Evolutionary conservation across 2,113 vertebrate genomes (phyloP).

Genomic region (Oceanites oceanicus): DNA sequence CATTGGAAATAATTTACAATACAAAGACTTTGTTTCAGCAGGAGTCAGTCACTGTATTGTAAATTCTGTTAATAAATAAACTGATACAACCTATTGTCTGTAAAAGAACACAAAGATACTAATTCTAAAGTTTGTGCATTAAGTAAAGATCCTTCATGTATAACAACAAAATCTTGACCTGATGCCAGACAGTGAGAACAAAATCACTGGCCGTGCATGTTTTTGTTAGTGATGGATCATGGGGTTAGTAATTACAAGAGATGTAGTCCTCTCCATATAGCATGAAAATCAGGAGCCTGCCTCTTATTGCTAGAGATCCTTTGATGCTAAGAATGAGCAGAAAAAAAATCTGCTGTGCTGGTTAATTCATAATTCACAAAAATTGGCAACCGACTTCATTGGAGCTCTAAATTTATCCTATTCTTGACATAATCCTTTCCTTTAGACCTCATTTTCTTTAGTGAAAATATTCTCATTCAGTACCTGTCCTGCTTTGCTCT

Average conservation of each 20-base stretch:
- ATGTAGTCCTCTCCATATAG: neutral
- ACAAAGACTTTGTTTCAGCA: neutral
- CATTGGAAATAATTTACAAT: neutral
- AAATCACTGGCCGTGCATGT: neutral
- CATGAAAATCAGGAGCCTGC: neutral
- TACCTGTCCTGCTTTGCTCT: neutral
- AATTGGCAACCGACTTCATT: neutral
- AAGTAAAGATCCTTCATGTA: neutral
- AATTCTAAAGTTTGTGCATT: neutral
- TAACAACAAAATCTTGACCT: neutral
- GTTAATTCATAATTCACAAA: neutral
- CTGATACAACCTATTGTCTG: accelerated
- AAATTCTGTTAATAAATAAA: neutral
- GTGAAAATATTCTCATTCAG: neutral
- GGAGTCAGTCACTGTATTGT: neutral
- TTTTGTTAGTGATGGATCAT: neutral
- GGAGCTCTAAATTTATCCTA: neutral
- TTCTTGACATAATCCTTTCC: neutral
- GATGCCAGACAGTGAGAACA: neutral
- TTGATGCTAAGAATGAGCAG: neutral
- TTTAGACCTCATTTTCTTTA: neutral
- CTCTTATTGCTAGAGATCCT: neutral
- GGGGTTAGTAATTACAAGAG: neutral
- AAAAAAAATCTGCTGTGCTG: neutral
- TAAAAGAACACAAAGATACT: neutral